phyloP scores from a whole-genome alignment of 1,140 invertebrate species.

The Trialeurodes vaporariorum region DNA sequence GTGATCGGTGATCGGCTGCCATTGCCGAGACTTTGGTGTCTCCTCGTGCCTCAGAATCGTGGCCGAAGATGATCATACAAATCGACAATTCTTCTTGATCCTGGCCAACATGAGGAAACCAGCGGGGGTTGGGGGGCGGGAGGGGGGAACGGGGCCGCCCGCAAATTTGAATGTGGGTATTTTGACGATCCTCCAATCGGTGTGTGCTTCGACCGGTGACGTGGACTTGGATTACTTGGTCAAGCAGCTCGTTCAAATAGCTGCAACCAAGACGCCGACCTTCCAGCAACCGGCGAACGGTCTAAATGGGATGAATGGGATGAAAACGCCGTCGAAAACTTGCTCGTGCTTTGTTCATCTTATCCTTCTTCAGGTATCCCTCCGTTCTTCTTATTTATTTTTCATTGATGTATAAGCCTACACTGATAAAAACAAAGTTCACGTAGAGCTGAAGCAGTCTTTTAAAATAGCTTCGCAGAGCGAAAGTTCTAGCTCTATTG shows the following conservation, averaged over 20 bases:
- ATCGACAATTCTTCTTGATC: neutral
- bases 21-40: neutral
- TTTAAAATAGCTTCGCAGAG: too few relatives aligned
- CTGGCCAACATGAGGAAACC: neutral
- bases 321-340: conserved; percentile 17
- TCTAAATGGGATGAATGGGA: neutral
- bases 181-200: conserved; percentile 20
- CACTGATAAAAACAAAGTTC: too few relatives aligned
- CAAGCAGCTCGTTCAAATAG: conserved; percentile 13
- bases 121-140: neutral
- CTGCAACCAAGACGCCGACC: conserved; percentile 3
- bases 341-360: conserved; percentile 30
- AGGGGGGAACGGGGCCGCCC: neutral
- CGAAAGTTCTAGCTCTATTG: too few relatives aligned
- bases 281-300: too few relatives aligned
- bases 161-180: conserved; percentile 17
- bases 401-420: too few relatives aligned
- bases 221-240: conserved; percentile 13
- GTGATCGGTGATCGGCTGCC: neutral
- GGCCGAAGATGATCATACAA: neutral
- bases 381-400: too few relatives aligned
- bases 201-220: conserved; percentile 16
- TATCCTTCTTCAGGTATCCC: conserved; percentile 31
- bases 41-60: neutral
- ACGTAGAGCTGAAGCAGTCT: too few relatives aligned